Evolutionary conservation across 2,113 vertebrate species (phyloP), one percentile per base, ranked within the genome.

Genomic region (Rhea americana): DNA sequence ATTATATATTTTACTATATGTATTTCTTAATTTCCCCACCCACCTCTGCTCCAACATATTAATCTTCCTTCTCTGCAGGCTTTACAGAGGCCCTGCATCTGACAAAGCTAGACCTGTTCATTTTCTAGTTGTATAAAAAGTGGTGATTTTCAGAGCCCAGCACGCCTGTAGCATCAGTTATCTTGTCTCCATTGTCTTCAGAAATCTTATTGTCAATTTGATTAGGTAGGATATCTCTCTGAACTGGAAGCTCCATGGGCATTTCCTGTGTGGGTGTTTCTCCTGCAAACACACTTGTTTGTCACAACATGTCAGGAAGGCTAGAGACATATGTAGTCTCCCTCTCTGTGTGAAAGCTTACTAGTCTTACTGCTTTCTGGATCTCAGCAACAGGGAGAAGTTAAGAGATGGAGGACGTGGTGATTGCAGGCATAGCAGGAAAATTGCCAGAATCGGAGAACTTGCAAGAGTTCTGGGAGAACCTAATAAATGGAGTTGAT

Each of bases 391-490:
- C 90, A 98, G 97, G 86, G 80, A 93, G 93, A 74, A 95, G 84
- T 81, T 89, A 56, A 94, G 84, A 85, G 59, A 99, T 99, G 99
- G 99, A 99, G 83, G 99, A 99, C 55, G 98, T 99, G 18, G 99
- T 99, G 84, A 98, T 99, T 75, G 98, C 99, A 37, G 99, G 99
- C 77, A 99, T 99, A 93, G 98, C 99, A 4, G 99, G 99, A 82
- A 99, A 98, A 73, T 95, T 99, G 91, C 99, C 99, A 1, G 99
- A 99, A 96, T 99, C 99, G 0, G 97, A 98, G 66, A 99, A 99
- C 95, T 85, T 99, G 95, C 95, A 99, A 89, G 99, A 99, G 95
- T 99, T 99, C 97, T 99, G 99, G 99, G 98, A 98, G 61, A 99
- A 99, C 94, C 98, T 99, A 91, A 96, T 99, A 45, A 98, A 97